A percentile compares a stretch with the other conserved stretches of the same genome.
Conservation (phyloP, 2,888 invertebrate species). For the Machimus atricapillus region DNA sequence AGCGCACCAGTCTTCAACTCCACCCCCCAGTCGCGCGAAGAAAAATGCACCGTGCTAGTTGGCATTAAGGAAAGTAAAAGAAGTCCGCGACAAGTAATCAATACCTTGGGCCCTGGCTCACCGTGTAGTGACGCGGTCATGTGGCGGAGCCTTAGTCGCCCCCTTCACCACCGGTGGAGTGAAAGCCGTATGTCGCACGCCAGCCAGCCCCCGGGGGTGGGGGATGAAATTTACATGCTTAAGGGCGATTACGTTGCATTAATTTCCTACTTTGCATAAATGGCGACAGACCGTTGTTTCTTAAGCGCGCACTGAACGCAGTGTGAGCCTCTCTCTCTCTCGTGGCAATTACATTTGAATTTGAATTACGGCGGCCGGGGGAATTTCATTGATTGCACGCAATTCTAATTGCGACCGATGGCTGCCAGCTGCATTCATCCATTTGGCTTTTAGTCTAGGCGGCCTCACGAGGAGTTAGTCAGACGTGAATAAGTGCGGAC, state of each 20-base stretch:
- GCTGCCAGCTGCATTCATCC: background rate
- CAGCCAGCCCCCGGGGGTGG: background rate
- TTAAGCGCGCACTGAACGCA: background rate
- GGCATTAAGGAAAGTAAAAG: background rate
- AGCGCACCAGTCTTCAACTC: background rate
- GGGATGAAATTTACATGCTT: background rate
- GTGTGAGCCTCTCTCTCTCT: background rate
- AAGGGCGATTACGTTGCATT: background rate
- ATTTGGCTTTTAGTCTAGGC: background rate
- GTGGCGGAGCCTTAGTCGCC: background rate
- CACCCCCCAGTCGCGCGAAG: background rate
- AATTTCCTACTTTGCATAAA: constrained; percentile 25
- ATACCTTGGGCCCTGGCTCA: background rate
- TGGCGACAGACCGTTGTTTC: background rate
- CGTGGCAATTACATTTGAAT: constrained; percentile 1
- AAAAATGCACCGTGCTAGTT: background rate
- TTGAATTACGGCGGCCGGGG: background rate
- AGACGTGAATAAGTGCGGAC: background rate
- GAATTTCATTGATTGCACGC: constrained; percentile 6
- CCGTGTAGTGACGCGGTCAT: background rate
- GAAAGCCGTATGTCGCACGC: background rate
- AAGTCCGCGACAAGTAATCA: constrained; percentile 6
- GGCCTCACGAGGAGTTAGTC: background rate
- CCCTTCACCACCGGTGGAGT: background rate
- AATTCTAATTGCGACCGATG: background rate